Percentiles rank a stretch among this genome's conserved stretches.
These are phyloP conservation scores for Orientallactaga sibirica DNA, from an alignment of 2,797 vertebrate genomes.

Conservation along the genomic window DNA sequence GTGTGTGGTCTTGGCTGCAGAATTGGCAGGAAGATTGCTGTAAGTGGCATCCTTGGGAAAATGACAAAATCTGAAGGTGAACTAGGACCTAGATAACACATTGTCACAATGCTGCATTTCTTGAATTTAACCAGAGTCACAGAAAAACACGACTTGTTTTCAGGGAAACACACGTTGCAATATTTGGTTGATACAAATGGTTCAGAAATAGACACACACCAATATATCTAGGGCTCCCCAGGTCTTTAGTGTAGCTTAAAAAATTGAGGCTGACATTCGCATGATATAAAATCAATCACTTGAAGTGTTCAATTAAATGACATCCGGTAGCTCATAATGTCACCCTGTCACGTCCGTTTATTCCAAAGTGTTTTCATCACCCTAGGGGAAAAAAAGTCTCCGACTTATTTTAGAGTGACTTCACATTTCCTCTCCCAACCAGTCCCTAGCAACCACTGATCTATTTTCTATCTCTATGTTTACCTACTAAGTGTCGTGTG, in stretches of 20 bases:
- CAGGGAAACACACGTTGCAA: background rate
- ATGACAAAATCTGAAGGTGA: background rate
- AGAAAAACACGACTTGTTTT: background rate
- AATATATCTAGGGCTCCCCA: background rate
- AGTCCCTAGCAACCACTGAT: background rate
- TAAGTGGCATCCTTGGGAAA: background rate
- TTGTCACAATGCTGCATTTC: background rate
- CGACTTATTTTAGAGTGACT: background rate
- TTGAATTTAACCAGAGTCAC: constrained; percentile 11
- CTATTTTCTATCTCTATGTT: background rate
- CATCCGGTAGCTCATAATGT: background rate
- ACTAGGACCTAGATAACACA: background rate
- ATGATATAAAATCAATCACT: background rate
- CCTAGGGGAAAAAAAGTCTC: background rate
- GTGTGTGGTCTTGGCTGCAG: background rate
- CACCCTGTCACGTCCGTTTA: background rate
- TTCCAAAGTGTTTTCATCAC: background rate
- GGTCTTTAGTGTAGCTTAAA: background rate
- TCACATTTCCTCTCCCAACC: background rate
- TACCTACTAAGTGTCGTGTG: too few species aligned
- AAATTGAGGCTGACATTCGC: constrained; percentile 28
- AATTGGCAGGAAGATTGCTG: background rate
- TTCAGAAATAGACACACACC: background rate
- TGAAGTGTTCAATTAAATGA: background rate
- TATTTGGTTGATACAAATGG: constrained; percentile 2